These are phyloP conservation scores for Hydrozoanthus gracilis DNA, from an alignment of 92 coral and sea anemone genomes.

Conservation along the genomic window DNA sequence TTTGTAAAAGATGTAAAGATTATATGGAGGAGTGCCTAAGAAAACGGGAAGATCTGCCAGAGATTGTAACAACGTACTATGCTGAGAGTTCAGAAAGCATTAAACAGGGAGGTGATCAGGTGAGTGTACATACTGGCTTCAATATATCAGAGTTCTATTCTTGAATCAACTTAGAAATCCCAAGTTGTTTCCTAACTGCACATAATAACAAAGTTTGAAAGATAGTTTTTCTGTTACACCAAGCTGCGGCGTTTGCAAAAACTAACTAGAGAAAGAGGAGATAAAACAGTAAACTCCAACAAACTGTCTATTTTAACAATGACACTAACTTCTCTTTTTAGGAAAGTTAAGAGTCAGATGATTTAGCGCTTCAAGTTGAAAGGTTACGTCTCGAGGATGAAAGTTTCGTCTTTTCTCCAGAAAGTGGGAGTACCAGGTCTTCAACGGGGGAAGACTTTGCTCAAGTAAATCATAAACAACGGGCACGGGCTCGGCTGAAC, in stretches of 20 bases:
- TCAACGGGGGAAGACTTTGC: not conserved
- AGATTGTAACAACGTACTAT: constrained; percentile 5
- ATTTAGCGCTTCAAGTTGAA: too few species aligned
- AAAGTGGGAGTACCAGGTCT: constrained; percentile 15
- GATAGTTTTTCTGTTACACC: not conserved
- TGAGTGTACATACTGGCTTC: not conserved
- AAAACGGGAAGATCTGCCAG: not conserved
- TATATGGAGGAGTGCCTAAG: constrained; percentile 2
- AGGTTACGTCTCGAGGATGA: too few species aligned
- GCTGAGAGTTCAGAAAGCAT: not conserved
- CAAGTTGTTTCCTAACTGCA: not conserved
- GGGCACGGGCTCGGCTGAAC: not conserved
- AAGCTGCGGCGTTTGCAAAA: not conserved
- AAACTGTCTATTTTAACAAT: not conserved
- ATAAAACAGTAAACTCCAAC: not conserved
- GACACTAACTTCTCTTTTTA: not conserved
- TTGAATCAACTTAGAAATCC: not conserved
- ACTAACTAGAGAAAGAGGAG: too few species aligned
- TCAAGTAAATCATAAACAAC: not conserved
- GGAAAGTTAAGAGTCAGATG: too few species aligned
- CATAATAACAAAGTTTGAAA: not conserved
- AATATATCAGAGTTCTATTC: not conserved
- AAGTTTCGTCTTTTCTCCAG: not conserved
- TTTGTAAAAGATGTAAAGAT: constrained; percentile 10
- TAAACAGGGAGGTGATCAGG: not conserved